Percentiles rank a stretch among this genome's conserved stretches.
phyloP scores from a whole-genome alignment of 2,888 invertebrate species.

The Leucania comma region DNA sequence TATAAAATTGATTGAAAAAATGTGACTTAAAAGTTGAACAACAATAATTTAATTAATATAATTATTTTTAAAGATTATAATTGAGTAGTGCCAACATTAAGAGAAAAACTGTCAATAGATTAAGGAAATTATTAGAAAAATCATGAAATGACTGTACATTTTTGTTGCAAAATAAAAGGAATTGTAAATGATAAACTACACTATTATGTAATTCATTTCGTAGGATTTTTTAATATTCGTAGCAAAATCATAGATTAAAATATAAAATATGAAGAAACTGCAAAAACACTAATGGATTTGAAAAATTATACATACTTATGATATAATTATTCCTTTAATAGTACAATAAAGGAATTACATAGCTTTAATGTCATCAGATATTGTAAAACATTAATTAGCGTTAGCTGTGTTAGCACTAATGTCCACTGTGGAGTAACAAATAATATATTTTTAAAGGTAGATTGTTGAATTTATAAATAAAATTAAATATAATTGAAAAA shows the following conservation, averaged over 20 bases:
- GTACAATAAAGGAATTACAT: constrained; percentile 78
- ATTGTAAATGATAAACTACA: constrained; percentile 77
- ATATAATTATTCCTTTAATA: constrained; percentile 72
- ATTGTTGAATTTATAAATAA: neutral
- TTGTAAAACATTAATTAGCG: constrained; percentile 61
- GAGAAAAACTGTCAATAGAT: constrained; percentile 18
- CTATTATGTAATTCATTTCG: constrained; percentile 67
- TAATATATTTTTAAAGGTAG: neutral
- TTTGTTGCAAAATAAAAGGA: constrained; percentile 71
- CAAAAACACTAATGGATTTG: constrained; percentile 89
- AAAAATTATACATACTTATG: constrained; percentile 77
- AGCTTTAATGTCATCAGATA: constrained; percentile 75
- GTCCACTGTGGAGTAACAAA: constrained; percentile 45
- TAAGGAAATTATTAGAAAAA: constrained; percentile 27
- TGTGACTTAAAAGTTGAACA: constrained; percentile 23
- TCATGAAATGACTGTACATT: constrained; percentile 65
- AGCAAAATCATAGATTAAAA: constrained; percentile 75
- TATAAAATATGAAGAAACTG: constrained; percentile 80
- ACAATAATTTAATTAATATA: constrained; percentile 24
- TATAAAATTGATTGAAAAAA: constrained; percentile 12
- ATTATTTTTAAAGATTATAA: constrained; percentile 24
- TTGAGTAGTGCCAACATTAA: constrained; percentile 37
- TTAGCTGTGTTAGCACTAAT: constrained; percentile 48
- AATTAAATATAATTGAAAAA: neutral
- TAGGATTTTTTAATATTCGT: constrained; percentile 75